Percentiles rank a stretch among this genome's conserved stretches.
Conservation (phyloP, 2,113 vertebrate genomes). For the Tachycineta bicolor region DNA sequence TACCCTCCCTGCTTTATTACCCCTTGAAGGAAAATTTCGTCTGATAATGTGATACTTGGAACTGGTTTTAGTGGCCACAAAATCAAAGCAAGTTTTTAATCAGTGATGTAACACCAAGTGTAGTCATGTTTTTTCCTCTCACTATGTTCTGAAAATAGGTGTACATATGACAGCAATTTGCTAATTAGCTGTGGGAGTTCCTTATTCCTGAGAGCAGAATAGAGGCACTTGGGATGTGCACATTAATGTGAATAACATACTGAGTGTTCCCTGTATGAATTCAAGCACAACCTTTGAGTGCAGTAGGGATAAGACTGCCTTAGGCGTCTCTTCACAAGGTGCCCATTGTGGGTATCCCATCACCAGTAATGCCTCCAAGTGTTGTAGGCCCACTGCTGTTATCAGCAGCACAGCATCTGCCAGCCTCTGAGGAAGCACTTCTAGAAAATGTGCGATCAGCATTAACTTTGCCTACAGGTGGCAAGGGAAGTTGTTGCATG, state of each 20-base stretch:
- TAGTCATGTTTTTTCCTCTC: background rate
- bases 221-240: background rate
- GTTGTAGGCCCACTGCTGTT: accelerated
- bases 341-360: background rate
- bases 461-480: background rate
- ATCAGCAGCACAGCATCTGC: background rate
- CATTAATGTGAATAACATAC: background rate
- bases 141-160: background rate
- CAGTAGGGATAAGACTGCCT: background rate
- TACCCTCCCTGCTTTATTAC: background rate
- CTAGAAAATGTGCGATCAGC: background rate
- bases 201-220: background rate
- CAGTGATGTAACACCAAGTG: background rate
- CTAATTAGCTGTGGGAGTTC: background rate
- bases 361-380: background rate
- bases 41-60: background rate
- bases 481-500: background rate
- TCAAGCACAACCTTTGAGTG: background rate
- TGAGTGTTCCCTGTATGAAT: background rate
- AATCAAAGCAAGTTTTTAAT: background rate
- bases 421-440: background rate
- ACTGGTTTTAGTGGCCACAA: background rate
- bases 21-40: background rate
- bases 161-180: background rate
- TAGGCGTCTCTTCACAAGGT: background rate